Conservation (phyloP, 1,140 invertebrate genomes). For the Sarcophaga peregrina region DNA sequence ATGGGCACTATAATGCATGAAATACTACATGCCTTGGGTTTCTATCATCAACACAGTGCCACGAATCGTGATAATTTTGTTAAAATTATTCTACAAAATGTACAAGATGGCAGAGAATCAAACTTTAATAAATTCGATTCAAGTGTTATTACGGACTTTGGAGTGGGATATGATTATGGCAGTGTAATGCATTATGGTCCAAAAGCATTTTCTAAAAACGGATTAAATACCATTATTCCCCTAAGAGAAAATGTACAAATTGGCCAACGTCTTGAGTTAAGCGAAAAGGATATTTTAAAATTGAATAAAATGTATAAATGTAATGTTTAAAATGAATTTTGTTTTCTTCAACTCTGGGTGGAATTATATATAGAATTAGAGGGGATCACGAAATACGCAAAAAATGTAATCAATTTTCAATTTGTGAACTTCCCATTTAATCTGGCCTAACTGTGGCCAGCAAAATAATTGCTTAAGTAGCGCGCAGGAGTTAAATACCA, state of each 20-base stretch:
- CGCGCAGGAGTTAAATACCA: too few species aligned
- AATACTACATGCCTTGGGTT: constrained; percentile 73
- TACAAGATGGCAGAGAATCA: constrained; percentile 66
- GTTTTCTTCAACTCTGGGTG: too few species aligned
- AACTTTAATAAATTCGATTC: constrained; percentile 71
- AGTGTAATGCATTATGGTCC: constrained; percentile 84
- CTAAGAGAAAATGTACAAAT: constrained; percentile 57
- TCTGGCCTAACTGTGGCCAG: too few species aligned
- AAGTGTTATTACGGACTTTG: constrained; percentile 68
- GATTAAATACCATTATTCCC: constrained; percentile 74
- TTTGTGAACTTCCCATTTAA: too few species aligned
- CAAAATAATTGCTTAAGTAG: too few species aligned
- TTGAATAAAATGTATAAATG: constrained; percentile 73
- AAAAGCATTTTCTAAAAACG: constrained; percentile 78
- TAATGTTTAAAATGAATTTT: not conserved
- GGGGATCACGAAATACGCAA: too few species aligned
- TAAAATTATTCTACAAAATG: constrained; percentile 70
- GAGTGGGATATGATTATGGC: constrained; percentile 72
- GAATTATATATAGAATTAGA: too few species aligned
- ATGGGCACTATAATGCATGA: constrained; percentile 75
- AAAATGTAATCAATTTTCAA: too few species aligned
- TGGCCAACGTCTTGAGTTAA: constrained; percentile 75
- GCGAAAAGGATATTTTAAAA: constrained; percentile 73
- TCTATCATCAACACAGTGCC: constrained; percentile 73
- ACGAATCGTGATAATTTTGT: constrained; percentile 73